Evolutionary conservation across 1,140 invertebrate genomes (phyloP).

Genomic region (Drosophila persimilis): DNA sequence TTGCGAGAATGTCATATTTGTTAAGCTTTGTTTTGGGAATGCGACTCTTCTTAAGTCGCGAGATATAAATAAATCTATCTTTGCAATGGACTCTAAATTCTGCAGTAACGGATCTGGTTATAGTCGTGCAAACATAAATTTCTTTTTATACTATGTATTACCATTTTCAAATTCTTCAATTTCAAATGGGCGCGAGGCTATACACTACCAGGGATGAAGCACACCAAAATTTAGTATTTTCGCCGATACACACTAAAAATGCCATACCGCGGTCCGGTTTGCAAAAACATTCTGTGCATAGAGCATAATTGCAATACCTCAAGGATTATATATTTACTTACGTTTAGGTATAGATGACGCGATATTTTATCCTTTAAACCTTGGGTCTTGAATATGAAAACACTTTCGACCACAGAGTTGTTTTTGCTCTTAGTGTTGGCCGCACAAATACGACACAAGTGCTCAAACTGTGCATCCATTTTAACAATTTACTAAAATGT

Average conservation of each 20-base stretch:
- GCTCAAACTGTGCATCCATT: slow-evolving; percentile 74
- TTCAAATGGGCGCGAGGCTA: not conserved
- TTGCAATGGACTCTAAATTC: too few relatives aligned
- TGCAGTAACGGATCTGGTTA: too few relatives aligned
- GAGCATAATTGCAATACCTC: slow-evolving; percentile 2
- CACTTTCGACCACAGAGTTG: slow-evolving; percentile 75
- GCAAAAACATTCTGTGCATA: not conserved
- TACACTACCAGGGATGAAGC: slow-evolving; percentile 16
- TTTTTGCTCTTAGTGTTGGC: slow-evolving; percentile 76
- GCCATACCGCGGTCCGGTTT: not conserved
- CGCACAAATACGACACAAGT: slow-evolving; percentile 76
- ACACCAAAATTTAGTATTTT: slow-evolving; percentile 18
- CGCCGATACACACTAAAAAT: not conserved
- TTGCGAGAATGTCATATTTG: not conserved
- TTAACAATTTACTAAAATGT: slow-evolving; percentile 25
- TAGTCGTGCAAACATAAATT: too few relatives aligned
- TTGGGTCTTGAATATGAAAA: slow-evolving; percentile 74
- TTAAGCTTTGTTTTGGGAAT: too few relatives aligned
- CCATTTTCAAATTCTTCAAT: too few relatives aligned
- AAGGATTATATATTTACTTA: slow-evolving; percentile 38
- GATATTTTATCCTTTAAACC: slow-evolving; percentile 74
- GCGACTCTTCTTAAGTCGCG: too few relatives aligned
- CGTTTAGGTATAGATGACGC: slow-evolving; percentile 68
- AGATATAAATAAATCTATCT: too few relatives aligned
- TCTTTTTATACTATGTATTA: too few relatives aligned